Conservation (phyloP, 1,140 invertebrate species). For the Ganaspis sp. region DNA sequence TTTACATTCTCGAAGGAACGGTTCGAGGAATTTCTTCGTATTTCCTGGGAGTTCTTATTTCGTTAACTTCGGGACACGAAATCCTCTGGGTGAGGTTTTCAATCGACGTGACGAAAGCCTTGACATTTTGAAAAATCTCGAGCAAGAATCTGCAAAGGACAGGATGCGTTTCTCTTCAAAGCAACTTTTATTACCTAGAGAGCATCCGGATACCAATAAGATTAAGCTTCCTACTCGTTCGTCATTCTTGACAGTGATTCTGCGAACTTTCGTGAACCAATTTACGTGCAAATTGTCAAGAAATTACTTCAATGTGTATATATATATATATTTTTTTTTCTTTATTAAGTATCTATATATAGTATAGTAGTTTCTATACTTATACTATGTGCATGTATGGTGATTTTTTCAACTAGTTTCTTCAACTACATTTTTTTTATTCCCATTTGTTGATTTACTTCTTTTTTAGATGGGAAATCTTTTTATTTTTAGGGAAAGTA, state of each 20-base stretch:
- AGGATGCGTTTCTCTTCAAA: constrained; percentile 8
- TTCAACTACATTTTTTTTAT: no score
- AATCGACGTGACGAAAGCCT: constrained; percentile 14
- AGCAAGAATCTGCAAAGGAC: constrained; percentile 24
- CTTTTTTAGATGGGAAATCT: no score
- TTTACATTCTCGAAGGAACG: neutral
- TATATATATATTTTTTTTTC: no score
- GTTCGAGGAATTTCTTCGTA: neutral
- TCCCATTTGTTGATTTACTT: no score
- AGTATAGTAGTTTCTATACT: no score
- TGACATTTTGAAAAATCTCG: constrained; percentile 18
- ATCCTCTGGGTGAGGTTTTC: constrained; percentile 8
- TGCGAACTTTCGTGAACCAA: neutral
- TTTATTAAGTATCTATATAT: no score
- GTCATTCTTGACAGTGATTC: constrained; percentile 1
- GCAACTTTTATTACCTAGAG: constrained; percentile 10
- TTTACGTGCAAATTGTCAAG: constrained; percentile 20
- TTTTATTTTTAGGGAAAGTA: no score
- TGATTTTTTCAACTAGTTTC: no score
- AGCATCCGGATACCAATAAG: constrained; percentile 1
- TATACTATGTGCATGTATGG: no score
- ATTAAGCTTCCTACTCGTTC: neutral
- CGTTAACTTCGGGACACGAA: neutral
- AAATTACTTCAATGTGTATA: no score
- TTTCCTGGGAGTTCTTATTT: neutral